Evolutionary conservation across 2,797 vertebrate species (phyloP), one percentile per base, ranked within the genome.

Genomic region (Mycteria americana): DNA sequence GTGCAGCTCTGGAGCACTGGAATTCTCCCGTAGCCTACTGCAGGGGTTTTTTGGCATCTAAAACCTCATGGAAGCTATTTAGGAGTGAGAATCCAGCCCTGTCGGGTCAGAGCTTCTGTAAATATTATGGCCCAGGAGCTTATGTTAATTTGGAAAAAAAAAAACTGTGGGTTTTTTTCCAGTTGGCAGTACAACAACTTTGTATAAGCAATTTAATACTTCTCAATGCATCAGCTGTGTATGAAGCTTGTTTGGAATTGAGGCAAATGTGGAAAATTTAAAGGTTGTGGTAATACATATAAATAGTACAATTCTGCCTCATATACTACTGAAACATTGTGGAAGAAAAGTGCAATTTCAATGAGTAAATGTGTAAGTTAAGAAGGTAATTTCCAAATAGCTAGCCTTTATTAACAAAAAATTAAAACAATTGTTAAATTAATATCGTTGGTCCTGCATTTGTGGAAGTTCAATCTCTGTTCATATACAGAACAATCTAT

Each of bases 61-160:
- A 88, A 92, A 59, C 35, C 10, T 93, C n/a, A 35, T 57, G 62
- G 59, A 91, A 86, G 43, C 45, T 73, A 21, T 78, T 87, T 76
- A 84, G 57, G 79, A 91, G 27, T 51, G 62, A 88, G 69, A 89
- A 67, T 86, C 64, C 0, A 0, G 10, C 65, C 37, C 15, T 88
- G 11, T 72, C 7, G 1, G 65, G 57, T 81, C 75, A 85, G 70
- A 90, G 82, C 94, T 91, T 72, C 56, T 96, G 88, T 95, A 96
- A 93, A 96, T 91, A 90, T 92, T 88, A 62, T 74, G 85, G 86
- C 51, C 72, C 31, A 54, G 48, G 76, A 96, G 86, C 88, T 96
- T 83, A 86, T 51, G 70, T 62, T 90, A 93, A 85, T 95, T 95
- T 88, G 76, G 82, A 85, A 79, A 75, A 84, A 69, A 92, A 67